Evolutionary conservation across 2,797 vertebrate genomes (phyloP).

Genomic region (Steatocranus sp.): DNA sequence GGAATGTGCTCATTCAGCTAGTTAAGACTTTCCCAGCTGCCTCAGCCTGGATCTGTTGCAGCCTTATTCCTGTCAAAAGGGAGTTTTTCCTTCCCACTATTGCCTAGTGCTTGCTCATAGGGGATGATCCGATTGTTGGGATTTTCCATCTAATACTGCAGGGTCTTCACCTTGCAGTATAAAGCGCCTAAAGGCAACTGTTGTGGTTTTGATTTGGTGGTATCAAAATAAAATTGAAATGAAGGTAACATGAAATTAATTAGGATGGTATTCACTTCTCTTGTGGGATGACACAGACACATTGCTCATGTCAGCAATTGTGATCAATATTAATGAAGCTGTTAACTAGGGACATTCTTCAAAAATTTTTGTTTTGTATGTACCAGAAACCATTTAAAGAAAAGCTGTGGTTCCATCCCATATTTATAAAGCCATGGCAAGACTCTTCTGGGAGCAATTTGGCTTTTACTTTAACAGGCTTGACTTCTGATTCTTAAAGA

Average conservation of each 20-base stretch:
- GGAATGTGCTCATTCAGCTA: background rate
- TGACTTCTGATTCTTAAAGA: background rate
- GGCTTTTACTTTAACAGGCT: background rate
- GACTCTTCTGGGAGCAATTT: background rate
- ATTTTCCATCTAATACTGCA: background rate
- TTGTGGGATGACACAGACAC: background rate
- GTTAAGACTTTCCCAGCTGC: background rate
- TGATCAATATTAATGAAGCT: background rate
- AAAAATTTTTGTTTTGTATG: rapidly evolving
- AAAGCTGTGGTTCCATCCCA: background rate
- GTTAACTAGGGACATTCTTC: background rate
- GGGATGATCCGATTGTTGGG: background rate
- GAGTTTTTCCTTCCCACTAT: background rate
- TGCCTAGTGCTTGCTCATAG: background rate
- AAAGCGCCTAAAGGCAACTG: background rate
- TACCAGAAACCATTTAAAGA: background rate
- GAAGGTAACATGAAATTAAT: background rate
- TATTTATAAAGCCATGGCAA: background rate
- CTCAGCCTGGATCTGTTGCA: background rate
- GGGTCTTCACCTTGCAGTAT: background rate
- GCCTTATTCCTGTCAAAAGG: background rate
- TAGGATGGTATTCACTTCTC: background rate
- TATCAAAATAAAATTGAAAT: background rate
- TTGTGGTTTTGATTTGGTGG: background rate
- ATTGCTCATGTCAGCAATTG: background rate